Percentiles rank a stretch among this genome's conserved stretches.
phyloP scores from a whole-genome alignment of 2,888 invertebrate genomes.

The Epinotia bilunana region DNA sequence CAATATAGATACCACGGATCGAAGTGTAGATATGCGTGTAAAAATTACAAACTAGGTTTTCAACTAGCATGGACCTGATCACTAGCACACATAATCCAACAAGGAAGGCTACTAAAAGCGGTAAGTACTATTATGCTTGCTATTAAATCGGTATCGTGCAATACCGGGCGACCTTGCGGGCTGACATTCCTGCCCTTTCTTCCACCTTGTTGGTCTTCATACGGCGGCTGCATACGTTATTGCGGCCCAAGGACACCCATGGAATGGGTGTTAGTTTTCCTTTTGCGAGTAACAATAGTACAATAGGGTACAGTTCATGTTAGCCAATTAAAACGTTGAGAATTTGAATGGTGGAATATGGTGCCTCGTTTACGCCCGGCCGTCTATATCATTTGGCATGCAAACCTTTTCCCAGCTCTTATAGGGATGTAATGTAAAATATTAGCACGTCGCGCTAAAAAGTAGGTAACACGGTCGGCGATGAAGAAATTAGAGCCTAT shows the following conservation, averaged over 20 bases:
- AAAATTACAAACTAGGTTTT: no score
- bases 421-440: no score
- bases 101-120: constrained; percentile 30
- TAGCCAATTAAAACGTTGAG: neutral
- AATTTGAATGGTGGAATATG: neutral
- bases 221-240: constrained; percentile 30
- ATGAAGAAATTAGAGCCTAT: no score
- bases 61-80: neutral
- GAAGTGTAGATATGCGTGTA: no score
- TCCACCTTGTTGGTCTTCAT: constrained; percentile 38
- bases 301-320: neutral
- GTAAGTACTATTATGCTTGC: constrained; percentile 13
- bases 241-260: constrained; percentile 15
- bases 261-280: constrained; percentile 32
- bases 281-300: constrained; percentile 20
- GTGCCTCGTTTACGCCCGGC: neutral
- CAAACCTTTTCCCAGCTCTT: no score
- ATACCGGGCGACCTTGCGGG: constrained; percentile 40
- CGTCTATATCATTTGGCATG: neutral
- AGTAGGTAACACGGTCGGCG: no score
- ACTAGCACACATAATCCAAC: constrained; percentile 18
- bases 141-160: constrained; percentile 27
- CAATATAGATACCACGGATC: no score
- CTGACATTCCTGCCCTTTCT: constrained; percentile 45
- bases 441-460: no score